Evolutionary conservation across 2,888 invertebrate species (phyloP).

Genomic region (Thumatha senex): DNA sequence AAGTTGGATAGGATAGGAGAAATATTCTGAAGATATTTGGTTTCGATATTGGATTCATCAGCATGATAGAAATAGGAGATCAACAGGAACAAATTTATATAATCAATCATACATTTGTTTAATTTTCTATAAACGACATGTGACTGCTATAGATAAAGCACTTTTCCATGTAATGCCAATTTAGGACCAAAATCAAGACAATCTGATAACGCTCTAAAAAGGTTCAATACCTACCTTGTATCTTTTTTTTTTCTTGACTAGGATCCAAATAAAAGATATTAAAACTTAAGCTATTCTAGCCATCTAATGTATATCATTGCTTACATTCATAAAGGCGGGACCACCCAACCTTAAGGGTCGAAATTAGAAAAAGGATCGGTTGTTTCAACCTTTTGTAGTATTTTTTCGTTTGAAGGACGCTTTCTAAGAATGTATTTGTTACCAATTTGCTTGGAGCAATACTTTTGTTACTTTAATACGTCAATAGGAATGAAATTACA

Average conservation of each 20-base stretch:
- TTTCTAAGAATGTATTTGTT: conserved; percentile 34
- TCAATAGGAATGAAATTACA: background rate
- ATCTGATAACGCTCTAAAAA: too few species aligned
- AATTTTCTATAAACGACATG: too few species aligned
- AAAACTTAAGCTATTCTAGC: background rate
- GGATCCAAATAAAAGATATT: background rate
- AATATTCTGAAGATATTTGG: too few species aligned
- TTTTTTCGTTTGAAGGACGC: conserved; percentile 34
- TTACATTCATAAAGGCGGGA: conserved; percentile 34
- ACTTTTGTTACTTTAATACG: conserved; percentile 9
- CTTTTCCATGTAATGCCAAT: too few species aligned
- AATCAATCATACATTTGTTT: too few species aligned
- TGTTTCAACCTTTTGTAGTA: conserved; percentile 40
- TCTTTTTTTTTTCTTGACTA: background rate
- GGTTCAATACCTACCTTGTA: too few species aligned
- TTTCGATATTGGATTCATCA: too few species aligned
- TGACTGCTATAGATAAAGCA: too few species aligned
- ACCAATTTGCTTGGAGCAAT: conserved; percentile 14
- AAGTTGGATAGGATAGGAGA: too few species aligned
- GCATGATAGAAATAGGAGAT: too few species aligned
- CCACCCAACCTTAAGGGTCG: conserved; percentile 47
- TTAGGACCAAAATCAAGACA: too few species aligned
- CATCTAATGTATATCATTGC: conserved; percentile 21
- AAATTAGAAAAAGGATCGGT: conserved; percentile 37
- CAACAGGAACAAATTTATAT: too few species aligned